A percentile compares a stretch with the other conserved stretches of the same genome.
phyloP scores from a whole-genome alignment of 2,797 vertebrate genomes.

The Craterocephalus amniculus region DNA sequence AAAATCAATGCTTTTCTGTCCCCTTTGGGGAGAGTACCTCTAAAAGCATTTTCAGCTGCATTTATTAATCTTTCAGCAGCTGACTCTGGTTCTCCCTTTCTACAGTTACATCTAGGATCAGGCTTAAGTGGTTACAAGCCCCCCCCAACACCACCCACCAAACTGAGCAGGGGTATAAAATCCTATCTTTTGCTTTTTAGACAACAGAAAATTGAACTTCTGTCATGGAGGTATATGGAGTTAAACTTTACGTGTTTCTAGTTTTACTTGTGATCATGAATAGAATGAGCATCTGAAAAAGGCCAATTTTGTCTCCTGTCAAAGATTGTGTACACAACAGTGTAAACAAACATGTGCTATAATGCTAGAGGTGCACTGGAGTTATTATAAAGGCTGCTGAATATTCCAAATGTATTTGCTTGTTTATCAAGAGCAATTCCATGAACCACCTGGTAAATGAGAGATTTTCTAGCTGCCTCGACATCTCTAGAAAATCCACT shows the following conservation, averaged over 20 bases:
- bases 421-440: slow-evolving; percentile 7
- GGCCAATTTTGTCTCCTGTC: background rate
- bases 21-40: slow-evolving; percentile 42
- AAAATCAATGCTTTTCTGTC: slow-evolving; percentile 70
- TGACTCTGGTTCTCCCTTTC: slow-evolving; percentile 54
- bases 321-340: background rate
- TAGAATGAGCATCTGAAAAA: background rate
- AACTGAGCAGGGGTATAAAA: slow-evolving; percentile 13
- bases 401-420: slow-evolving; percentile 29
- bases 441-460: slow-evolving; percentile 10
- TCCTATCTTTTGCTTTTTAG: slow-evolving; percentile 1
- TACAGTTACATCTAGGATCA: slow-evolving; percentile 62
- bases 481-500: slow-evolving; percentile 24
- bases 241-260: slow-evolving; percentile 11
- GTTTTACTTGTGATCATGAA: background rate
- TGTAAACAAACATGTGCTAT: slow-evolving; percentile 19
- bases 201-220: background rate
- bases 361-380: slow-evolving; percentile 1
- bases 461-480: slow-evolving; percentile 17
- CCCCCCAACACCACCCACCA: background rate
- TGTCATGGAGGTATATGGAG: slow-evolving; percentile 7
- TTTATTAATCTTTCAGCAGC: slow-evolving; percentile 76
- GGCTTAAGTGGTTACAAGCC: slow-evolving; percentile 53
- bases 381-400: slow-evolving; percentile 24
- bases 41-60: slow-evolving; percentile 68